Evolutionary conservation across 2,113 vertebrate species (phyloP).

Genomic region (Tapirus terrestris): DNA sequence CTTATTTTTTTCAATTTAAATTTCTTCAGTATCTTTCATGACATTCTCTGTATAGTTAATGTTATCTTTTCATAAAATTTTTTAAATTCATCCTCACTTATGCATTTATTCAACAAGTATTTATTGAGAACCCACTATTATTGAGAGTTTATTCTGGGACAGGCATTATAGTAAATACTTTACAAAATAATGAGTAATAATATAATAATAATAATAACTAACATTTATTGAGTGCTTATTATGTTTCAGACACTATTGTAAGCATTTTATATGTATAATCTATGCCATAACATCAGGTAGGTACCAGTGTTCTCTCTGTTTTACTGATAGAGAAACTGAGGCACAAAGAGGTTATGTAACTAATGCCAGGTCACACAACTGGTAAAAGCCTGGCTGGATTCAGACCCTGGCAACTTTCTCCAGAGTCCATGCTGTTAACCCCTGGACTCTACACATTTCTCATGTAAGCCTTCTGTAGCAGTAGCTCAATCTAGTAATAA

Average conservation of each 20-base stretch:
- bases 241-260: neutral
- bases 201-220: neutral
- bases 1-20: neutral
- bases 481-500: neutral
- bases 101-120: neutral
- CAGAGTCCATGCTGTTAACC: neutral
- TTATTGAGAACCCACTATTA: neutral
- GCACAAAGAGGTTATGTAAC: neutral
- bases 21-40: neutral
- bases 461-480: neutral
- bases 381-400: neutral
- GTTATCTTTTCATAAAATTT: neutral
- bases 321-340: neutral
- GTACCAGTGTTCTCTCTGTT: neutral
- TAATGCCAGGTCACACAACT: neutral
- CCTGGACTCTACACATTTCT: neutral
- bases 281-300: neutral
- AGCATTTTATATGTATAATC: neutral
- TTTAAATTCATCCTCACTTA: neutral
- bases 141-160: neutral
- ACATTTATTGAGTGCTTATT: neutral
- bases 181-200: neutral
- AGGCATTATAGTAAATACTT: neutral
- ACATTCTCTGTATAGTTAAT: neutral
- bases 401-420: neutral